Conservation (phyloP, 2,113 vertebrate genomes). For the Fregata magnificens region DNA sequence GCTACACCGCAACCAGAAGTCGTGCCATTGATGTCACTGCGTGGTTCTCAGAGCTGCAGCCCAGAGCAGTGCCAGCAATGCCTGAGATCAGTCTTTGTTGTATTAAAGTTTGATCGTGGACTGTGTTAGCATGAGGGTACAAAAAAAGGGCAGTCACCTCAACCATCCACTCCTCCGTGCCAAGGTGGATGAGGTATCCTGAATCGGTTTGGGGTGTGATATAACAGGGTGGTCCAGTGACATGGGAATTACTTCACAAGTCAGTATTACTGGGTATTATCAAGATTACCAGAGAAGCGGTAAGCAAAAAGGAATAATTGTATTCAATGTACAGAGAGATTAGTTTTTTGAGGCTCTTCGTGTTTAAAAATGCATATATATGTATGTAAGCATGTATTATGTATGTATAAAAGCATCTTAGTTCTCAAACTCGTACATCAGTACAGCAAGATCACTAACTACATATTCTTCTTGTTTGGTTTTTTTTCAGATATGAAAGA, state of each 20-base stretch:
- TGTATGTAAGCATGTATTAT: not conserved
- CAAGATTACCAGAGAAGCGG: not conserved
- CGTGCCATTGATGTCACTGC: accelerated
- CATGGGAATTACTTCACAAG: not conserved
- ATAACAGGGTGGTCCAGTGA: not conserved
- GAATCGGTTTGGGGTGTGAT: not conserved
- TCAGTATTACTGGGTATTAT: not conserved
- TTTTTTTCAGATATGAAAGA: not conserved
- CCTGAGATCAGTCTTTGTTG: not conserved
- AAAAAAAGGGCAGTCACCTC: not conserved
- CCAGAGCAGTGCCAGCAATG: not conserved
- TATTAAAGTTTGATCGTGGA: not conserved
- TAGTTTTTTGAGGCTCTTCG: not conserved
- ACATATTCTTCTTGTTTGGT: not conserved
- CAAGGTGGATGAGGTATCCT: not conserved
- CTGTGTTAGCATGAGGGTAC: not conserved
- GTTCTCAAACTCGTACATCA: not conserved
- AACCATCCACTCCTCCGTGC: accelerated
- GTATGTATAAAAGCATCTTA: not conserved
- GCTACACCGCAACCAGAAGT: not conserved
- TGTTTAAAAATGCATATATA: not conserved
- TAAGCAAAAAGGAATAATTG: not conserved
- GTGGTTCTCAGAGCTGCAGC: not conserved
- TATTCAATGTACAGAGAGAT: not conserved
- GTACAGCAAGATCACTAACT: not conserved